Percentiles rank a stretch among this genome's conserved stretches.
These are phyloP conservation scores for Lacerta viridis DNA, from an alignment of 2,797 vertebrate genomes.

Conservation along the genomic window DNA sequence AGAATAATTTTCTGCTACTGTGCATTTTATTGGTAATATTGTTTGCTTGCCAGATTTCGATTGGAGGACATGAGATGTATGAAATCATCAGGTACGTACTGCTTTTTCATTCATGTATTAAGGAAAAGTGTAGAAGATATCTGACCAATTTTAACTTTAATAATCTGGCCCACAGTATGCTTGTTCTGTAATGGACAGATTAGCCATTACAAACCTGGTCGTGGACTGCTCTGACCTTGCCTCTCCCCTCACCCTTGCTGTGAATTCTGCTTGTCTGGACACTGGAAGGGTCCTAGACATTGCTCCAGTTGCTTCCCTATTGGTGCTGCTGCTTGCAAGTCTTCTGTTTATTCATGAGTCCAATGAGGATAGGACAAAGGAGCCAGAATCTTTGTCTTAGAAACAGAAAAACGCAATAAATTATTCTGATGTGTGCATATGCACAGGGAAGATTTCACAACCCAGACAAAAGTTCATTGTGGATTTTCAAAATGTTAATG, in stretches of 20 bases:
- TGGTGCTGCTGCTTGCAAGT: no score
- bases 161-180: not conserved
- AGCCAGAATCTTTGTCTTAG: not conserved
- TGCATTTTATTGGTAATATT: constrained; percentile 71
- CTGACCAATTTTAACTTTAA: constrained; percentile 22
- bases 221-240: no score
- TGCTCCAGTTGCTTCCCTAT: no score
- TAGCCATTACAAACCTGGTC: not conserved
- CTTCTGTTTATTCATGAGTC: no score
- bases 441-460: not conserved
- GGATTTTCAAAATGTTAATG: constrained; percentile 23
- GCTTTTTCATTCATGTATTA: constrained; percentile 48
- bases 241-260: no score
- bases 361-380: not conserved
- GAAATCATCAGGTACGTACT: not conserved
- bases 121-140: constrained; percentile 22
- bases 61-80: constrained; percentile 39
- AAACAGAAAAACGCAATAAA: not conserved
- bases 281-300: no score
- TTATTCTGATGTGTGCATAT: not conserved
- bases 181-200: not conserved
- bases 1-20: constrained; percentile 68
- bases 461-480: not conserved
- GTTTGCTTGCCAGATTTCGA: constrained; percentile 72
- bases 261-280: no score